phyloP scores from a whole-genome alignment of 2,113 vertebrate species.

The Aramus guarauna region DNA sequence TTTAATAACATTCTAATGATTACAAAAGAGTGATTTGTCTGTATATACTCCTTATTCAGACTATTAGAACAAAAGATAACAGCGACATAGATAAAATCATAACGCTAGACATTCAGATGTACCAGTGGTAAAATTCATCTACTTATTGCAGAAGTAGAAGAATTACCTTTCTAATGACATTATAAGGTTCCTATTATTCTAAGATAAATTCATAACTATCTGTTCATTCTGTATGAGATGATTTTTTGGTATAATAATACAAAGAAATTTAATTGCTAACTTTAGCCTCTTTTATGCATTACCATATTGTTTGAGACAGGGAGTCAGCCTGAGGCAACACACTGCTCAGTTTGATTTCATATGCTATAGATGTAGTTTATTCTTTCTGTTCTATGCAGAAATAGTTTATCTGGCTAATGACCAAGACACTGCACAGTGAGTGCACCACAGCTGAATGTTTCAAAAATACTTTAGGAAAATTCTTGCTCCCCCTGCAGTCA shows the following conservation, averaged over 20 bases:
- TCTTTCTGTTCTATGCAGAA: not conserved
- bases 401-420: not conserved
- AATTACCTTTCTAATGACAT: not conserved
- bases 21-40: not conserved
- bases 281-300: not conserved
- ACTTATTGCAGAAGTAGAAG: not conserved
- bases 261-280: not conserved
- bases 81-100: not conserved
- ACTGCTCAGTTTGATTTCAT: not conserved
- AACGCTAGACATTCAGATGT: not conserved
- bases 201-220: not conserved
- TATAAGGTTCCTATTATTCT: not conserved
- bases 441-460: not conserved
- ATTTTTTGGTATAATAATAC: not conserved
- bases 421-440: not conserved
- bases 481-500: conserved; percentile 40
- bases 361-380: not conserved
- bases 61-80: not conserved
- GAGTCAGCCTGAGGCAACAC: not conserved
- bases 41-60: not conserved
- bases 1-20: not conserved
- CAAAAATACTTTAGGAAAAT: not conserved
- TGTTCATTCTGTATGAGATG: not conserved
- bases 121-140: not conserved
- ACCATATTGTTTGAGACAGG: not conserved